Conservation (phyloP, 2,113 vertebrate species). For the Vulpes vulpes region DNA sequence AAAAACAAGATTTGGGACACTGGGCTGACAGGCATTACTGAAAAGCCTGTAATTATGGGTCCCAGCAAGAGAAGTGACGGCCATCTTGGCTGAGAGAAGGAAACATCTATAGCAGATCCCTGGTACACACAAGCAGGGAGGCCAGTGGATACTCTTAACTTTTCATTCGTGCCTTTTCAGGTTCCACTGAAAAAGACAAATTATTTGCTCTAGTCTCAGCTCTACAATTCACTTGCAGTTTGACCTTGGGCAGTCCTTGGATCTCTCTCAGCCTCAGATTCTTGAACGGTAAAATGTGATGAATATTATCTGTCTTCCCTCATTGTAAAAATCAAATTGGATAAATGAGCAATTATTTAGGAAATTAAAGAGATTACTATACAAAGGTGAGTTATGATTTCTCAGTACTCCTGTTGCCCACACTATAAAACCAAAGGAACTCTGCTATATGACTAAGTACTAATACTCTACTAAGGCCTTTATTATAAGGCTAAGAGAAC, state of each 20-base stretch:
- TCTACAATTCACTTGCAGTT: neutral
- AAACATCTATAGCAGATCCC: neutral
- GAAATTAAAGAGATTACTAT: neutral
- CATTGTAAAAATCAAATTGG: neutral
- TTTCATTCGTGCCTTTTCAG: neutral
- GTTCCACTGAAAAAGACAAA: neutral
- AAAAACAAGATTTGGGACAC: constrained; percentile 55
- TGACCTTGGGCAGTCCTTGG: neutral
- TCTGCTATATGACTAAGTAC: neutral
- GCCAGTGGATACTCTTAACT: neutral
- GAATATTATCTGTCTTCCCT: neutral
- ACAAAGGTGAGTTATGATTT: neutral
- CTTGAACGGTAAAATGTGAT: neutral
- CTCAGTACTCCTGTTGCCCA: neutral
- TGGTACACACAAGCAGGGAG: neutral
- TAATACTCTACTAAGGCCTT: neutral
- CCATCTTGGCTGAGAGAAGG: neutral
- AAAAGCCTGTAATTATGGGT: constrained; percentile 49
- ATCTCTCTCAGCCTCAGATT: neutral
- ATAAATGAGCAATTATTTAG: neutral
- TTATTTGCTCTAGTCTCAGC: neutral
- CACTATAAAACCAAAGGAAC: neutral
- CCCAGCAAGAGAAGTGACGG: neutral
- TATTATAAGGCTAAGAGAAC: neutral
- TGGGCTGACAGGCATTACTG: neutral